Evolutionary conservation across 1,140 invertebrate species (phyloP).

Genomic region (Archivesica marissinica): DNA sequence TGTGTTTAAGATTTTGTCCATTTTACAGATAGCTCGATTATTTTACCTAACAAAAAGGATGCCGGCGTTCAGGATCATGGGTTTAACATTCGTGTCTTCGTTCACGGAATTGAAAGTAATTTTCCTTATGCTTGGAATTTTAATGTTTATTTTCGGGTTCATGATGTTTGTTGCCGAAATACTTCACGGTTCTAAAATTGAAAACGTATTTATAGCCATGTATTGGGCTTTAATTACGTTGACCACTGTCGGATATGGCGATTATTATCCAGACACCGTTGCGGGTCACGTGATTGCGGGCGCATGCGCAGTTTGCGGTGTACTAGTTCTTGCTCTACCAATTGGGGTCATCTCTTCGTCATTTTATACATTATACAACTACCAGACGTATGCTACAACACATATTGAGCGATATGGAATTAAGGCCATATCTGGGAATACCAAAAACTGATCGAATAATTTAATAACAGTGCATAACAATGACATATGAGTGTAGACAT

Average conservation of each 20-base stretch:
- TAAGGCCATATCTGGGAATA: no score
- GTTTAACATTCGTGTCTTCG: slow-evolving; percentile 8
- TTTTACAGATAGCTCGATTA: not conserved
- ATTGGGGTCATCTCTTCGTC: slow-evolving; percentile 86
- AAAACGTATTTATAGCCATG: slow-evolving; percentile 26
- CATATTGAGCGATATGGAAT: not conserved
- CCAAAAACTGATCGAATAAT: no score
- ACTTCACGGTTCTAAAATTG: not conserved
- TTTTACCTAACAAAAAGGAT: slow-evolving; percentile 9
- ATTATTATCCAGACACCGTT: slow-evolving; percentile 65
- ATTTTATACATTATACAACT: slow-evolving; percentile 80
- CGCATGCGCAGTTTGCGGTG: slow-evolving; percentile 97
- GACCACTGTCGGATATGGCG: slow-evolving; percentile 84
- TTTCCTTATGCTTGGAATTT: not conserved
- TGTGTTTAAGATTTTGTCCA: not conserved
- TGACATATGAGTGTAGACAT: no score
- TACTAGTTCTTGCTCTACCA: slow-evolving; percentile 99
- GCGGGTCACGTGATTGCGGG: slow-evolving; percentile 66
- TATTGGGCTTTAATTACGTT: slow-evolving; percentile 85
- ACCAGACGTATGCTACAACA: slow-evolving; percentile 4
- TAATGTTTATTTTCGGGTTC: slow-evolving; percentile 4
- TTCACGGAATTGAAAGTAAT: slow-evolving; percentile 32
- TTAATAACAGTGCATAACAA: no score
- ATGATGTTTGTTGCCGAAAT: slow-evolving; percentile 29
- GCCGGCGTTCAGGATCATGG: slow-evolving; percentile 4